Base-by-base conservation (phyloP, 2,888 invertebrate species). In the Leucania comma region DNA sequence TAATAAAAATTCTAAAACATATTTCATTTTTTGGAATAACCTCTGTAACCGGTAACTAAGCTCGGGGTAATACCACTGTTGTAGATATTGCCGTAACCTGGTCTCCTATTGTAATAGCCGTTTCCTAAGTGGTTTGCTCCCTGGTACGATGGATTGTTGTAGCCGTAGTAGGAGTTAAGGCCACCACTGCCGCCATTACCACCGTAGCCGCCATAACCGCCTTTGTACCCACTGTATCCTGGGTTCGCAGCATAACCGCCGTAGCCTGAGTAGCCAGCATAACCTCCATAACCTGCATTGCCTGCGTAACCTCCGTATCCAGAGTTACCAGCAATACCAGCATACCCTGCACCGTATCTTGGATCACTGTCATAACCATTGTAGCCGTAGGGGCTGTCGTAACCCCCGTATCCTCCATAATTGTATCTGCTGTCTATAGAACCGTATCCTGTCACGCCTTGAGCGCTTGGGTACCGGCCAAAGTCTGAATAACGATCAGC, bases 101-200 rank as follows among this genome's bases (percentile, higher is more conserved):
- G 89, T 72, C 90, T 90, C 72, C 90, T 93, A 71, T 96, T 93
- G 72, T 96, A 96, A 85, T 97, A 97, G 56, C 97, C 97, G 81
- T 96, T 96, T n/a, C 97, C 97, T 38, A 96, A 92, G 90, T 97
- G 96, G 64, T 96, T 93, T 42, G 93, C 93, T 9, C 96, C 96
- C 87, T 92, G 92, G 83, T 97, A 97, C 77, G 90, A 90, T 0
- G 96, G 96, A 87, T 94, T 96, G 88, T 95, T 96, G 88, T 97
- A 97, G 10, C 97, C 97, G 58, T 93, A 95, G 86, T 97, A 97
- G 46, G 97, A 96, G 62, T 89, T 93, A 0, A 97, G 88, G 29
- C 97, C 97, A 48, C 97, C 97, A 89, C 96, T 97, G 83, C 97
- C 97, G 68, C 96, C 95, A 78, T 96, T 96, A 3, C 97, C 97